Percentiles rank a stretch among this genome's conserved stretches.
Evolutionary conservation across 2,797 vertebrate species (phyloP).

Genomic region (Ptychadena robeensis): DNA sequence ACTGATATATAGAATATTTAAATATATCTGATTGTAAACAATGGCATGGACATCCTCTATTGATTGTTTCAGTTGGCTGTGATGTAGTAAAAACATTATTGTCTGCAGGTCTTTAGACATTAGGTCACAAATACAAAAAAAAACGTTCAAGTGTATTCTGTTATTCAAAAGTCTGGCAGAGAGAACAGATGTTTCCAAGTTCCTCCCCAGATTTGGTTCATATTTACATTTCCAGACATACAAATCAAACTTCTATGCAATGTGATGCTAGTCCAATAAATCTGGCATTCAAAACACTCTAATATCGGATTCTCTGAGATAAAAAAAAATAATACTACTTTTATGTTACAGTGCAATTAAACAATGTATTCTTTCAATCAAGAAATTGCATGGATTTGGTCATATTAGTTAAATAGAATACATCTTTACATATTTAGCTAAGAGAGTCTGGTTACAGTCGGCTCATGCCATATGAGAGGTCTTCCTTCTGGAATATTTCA

Average conservation of each 20-base stretch:
- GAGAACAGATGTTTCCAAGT: conserved; percentile 38
- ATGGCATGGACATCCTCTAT: too few species aligned
- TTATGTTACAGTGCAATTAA: not conserved
- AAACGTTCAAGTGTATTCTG: not conserved
- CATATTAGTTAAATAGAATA: conserved; percentile 19
- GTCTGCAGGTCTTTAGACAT: not conserved
- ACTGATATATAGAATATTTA: too few species aligned
- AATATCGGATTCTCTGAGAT: conserved; percentile 6
- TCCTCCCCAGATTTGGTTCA: conserved; percentile 2
- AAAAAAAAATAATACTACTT: not conserved
- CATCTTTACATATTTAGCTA: not conserved
- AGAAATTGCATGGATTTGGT: not conserved
- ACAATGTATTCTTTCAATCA: conserved; percentile 3
- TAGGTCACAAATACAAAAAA: conserved; percentile 5
- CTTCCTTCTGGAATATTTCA: conserved; percentile 52
- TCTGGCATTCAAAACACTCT: not conserved
- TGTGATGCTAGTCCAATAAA: conserved; percentile 11
- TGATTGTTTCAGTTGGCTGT: too few species aligned
- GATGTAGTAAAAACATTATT: not conserved
- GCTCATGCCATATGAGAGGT: conserved; percentile 16
- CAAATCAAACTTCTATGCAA: conserved; percentile 31
- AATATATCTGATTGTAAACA: too few species aligned
- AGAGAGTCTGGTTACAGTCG: not conserved
- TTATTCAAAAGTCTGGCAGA: conserved; percentile 25
- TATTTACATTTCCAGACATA: conserved; percentile 32